A percentile compares a stretch with the other conserved stretches of the same genome.
These are phyloP conservation scores for Gymnocheta viridis DNA, from an alignment of 2,888 invertebrate species.

Conservation along the genomic window DNA sequence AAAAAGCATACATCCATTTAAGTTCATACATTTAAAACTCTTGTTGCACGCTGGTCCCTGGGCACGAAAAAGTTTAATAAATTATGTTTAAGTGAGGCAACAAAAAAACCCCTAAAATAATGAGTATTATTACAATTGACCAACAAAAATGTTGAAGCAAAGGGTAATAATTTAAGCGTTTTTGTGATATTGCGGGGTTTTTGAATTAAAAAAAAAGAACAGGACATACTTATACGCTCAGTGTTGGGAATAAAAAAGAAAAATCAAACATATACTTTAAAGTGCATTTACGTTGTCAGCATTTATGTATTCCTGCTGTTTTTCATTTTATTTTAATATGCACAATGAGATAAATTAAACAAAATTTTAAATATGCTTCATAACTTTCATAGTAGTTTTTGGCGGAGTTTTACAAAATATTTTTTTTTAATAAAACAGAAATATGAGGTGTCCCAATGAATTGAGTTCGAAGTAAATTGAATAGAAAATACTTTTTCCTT, in stretches of 20 bases:
- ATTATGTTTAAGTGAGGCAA: background rate
- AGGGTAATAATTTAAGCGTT: conserved; percentile 35
- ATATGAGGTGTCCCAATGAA: too few species aligned
- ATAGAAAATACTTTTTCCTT: too few species aligned
- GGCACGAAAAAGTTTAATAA: conserved; percentile 2
- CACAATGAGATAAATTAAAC: background rate
- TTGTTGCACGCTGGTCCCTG: background rate
- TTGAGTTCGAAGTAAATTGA: too few species aligned
- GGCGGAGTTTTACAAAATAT: too few species aligned
- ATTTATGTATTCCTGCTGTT: conserved; percentile 55
- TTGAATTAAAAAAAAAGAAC: background rate
- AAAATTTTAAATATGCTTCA: background rate
- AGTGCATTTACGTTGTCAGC: conserved; percentile 69
- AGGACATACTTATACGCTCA: background rate
- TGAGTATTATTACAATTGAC: conserved; percentile 43
- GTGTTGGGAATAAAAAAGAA: background rate
- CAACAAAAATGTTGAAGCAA: conserved; percentile 17
- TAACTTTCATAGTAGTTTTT: too few species aligned
- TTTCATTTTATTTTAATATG: conserved; percentile 21
- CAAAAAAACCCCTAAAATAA: conserved; percentile 22
- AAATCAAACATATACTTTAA: conserved; percentile 50
- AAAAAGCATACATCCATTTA: conserved; percentile 26
- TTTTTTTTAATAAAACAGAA: background rate
- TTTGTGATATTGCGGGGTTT: background rate
- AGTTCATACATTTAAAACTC: background rate